phyloP scores from a whole-genome alignment of 2,113 vertebrate species.

The Brachyhypopomus gauderio region DNA sequence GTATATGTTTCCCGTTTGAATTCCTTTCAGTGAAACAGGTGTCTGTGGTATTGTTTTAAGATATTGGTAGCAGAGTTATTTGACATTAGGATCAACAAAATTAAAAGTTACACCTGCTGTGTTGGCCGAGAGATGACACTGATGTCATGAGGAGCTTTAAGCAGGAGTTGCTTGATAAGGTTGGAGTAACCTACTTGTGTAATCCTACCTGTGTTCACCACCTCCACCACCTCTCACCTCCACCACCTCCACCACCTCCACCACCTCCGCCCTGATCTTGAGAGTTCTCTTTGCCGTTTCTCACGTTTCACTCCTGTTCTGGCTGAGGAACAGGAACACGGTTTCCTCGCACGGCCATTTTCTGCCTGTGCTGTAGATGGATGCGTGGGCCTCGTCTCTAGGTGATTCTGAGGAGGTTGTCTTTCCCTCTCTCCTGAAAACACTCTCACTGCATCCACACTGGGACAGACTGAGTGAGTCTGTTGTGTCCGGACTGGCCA shows the following conservation, averaged over 20 bases:
- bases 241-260: neutral
- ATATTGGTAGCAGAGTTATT: neutral
- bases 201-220: neutral
- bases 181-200: neutral
- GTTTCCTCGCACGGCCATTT: constrained; percentile 37
- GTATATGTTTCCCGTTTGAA: constrained; percentile 10
- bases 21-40: neutral
- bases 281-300: constrained; percentile 19
- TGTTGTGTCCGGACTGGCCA: constrained; percentile 50
- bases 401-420: constrained; percentile 33
- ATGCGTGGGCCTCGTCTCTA: constrained; percentile 43
- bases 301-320: constrained; percentile 47
- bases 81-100: neutral
- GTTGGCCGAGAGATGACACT: neutral
- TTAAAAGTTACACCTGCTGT: neutral
- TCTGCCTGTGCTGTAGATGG: constrained; percentile 48
- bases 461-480: neutral
- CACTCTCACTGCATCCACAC: constrained; percentile 1
- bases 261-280: constrained; percentile 25
- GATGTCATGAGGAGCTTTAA: neutral
- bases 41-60: neutral
- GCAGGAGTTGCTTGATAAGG: neutral
- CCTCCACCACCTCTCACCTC: neutral
- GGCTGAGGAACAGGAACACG: constrained; percentile 19
- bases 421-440: constrained; percentile 17